Base-by-base conservation (phyloP, 1,140 invertebrate genomes). In the Diploscapter pachys region DNA sequence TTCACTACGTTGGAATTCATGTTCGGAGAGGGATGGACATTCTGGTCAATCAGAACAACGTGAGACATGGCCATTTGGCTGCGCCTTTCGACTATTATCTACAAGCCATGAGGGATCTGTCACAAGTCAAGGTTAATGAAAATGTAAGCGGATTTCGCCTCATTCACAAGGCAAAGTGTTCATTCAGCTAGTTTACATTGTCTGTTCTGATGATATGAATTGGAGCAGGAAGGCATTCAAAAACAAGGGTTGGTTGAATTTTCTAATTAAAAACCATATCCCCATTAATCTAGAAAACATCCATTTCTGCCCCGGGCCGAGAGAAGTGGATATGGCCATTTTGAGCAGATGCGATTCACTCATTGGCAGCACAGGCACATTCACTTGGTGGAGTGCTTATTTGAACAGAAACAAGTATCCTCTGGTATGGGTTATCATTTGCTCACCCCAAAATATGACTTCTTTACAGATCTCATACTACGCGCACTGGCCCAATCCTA, bases 371-470 rank as follows among this genome's bases (percentile, higher is more conserved):
- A 81, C 81, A 5, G 83, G 83, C n/a, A 81, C 83, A 0, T 85
- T 83, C 75, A 79, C 81, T 3, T 85, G 82, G 81, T 85, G 83
- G 83, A 76, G 76, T 6, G 73, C 79, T 11, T 85, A 80, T 75
- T 50, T 85, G 31, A 78, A 83, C 6, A 80, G 78, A n/a, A 83
- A 85, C 56, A 68, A 64, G 63, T 64, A 64, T 9, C 5, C 8
- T 2, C 51, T 64, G 9, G 55, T 52, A 53, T 31, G 55, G 51
- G 55, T 63, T 13, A 31, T 73, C 50, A 63, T 48, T 8, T 48
- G 31, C 50, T 63, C 2, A 49, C 2, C 3, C 50, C 50, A 5
- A 63, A 5, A 13, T 6, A 8, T 4, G n/a, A 52, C 56, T 70
- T 13, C 50, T 70, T 54, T 70, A 57, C 63, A 78, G 65, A 68